Base-by-base conservation (phyloP, 30 jellyfish, hydroid and myxozoan species). In the Mastigias papua region DNA sequence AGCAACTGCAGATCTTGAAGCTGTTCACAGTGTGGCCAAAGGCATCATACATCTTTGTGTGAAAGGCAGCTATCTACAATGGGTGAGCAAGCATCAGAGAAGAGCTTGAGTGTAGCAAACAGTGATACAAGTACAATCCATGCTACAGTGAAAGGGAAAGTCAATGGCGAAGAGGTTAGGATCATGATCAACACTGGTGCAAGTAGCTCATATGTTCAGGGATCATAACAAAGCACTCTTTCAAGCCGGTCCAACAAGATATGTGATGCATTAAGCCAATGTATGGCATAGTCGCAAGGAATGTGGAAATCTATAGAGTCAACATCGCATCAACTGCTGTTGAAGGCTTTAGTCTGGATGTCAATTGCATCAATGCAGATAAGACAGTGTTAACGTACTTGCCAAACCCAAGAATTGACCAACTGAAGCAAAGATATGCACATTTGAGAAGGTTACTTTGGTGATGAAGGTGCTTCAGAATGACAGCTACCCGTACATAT, bases 401-500 rank as follows among this genome's bases (percentile, higher is more conserved):
- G 65, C 94, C 88, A 26, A 86, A 86, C 61, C 88, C 94, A 63
- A 74, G 60, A 57, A n/a, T n/a, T n/a, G n/a, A n/a, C n/a, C 61
- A 46, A 9, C 58, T 86, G 70, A 86, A 86, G 88, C 78, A 65
- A 73, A 50, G 76, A 61, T 51, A 23, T 23, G 51, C 30, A 19
- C 82, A 82, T 15, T 46, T 86, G 27, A 76, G 77, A 63, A n/a
- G 96, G 33, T 86, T 87, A 30, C 70, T 27, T 10, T 60, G 76
- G 91, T 48, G 90, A 87, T 28, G 86, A 87, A 20, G 90, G 29
- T 28, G 73, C 89, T 65, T 5, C 54, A 19, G 97, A 78, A 21
- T 65, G 35, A 13, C 73, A 46, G 64, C 97, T 78, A 51, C 97
- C 92, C 26, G 92, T 88, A 13, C 97, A 88, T 54, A 46, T 78